Evolutionary conservation across 1,140 invertebrate genomes (phyloP), one percentile per base, ranked within the genome.

Genomic region (Aleiodes sp.): DNA sequence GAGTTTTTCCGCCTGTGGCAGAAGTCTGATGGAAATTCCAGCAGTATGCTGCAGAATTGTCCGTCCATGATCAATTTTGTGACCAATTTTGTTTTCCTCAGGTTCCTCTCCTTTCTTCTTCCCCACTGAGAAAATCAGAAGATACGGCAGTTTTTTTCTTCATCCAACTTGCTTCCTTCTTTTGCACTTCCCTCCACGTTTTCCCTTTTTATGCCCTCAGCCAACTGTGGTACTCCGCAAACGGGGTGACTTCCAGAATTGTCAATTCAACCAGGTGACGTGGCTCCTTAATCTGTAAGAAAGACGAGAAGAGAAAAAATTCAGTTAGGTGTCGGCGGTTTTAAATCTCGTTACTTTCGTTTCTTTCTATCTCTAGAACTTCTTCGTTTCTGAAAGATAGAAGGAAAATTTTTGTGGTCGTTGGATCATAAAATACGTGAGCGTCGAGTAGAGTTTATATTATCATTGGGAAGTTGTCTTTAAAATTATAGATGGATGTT

Each of bases 211-310:
- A 52, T 52, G 21, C 2, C 16, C 26, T 19, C 9, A 26, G 46
- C 19, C 19, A 24, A 52, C 46, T 24, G 4, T 14, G 41, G 4
- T n/a, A 19, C 41, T 46, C 41, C 41, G 12, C 46, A 52, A 24
- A n/a, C n/a, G 4, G 26, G 9, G 46, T 21, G 9, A 52, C 19
- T 24, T n/a, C 21, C 21, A 21, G 46, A 52, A 52, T 52, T 52
- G 46, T 52, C 46, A 21, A 52, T 52, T 52, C 46, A 21, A 52
- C 16, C 46, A 26, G 46, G 46, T 52, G 46, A 52, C 46, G 46
- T 16, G 19, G 46, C 33, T 62, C 41, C 29, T 61, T 35, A 72
- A 68, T 68, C 70, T 72, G 70, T 19, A 72, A 72, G 62, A 72
- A 65, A 68, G 26, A 72, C 65, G 31, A 71, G 65, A 41, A 71